Evolutionary conservation across 2,113 vertebrate genomes (phyloP).

Genomic region (Chionodraco myersi): DNA sequence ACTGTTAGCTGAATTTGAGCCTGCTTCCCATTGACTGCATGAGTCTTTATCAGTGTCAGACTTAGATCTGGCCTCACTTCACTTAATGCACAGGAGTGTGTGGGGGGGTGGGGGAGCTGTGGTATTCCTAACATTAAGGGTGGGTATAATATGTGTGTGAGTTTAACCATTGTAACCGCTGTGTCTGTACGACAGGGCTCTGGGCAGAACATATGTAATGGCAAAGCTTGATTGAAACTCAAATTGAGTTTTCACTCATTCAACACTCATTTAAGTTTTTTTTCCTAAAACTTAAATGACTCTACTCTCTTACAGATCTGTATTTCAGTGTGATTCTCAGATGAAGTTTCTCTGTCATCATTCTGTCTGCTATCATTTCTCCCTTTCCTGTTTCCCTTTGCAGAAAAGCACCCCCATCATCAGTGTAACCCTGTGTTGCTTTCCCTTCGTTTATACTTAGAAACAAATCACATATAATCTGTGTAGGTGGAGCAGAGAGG

Average conservation of each 20-base stretch:
- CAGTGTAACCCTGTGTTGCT: background rate
- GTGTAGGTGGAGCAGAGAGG: background rate
- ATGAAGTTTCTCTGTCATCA: conserved; percentile 1
- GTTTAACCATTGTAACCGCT: background rate
- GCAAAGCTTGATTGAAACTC: background rate
- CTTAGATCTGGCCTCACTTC: conserved; percentile 44
- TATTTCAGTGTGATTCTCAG: background rate
- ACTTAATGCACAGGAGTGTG: conserved; percentile 9
- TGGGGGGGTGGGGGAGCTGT: background rate
- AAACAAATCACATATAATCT: background rate
- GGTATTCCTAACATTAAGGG: background rate
- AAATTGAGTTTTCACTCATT: background rate
- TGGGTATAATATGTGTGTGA: background rate
- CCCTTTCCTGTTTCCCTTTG: background rate
- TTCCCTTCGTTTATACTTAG: background rate
- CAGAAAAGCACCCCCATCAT: background rate
- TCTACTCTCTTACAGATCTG: background rate
- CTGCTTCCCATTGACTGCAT: conserved; percentile 45
- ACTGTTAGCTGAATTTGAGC: conserved; percentile 1
- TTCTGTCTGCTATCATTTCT: background rate
- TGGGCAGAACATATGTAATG: background rate
- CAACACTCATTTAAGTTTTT: background rate
- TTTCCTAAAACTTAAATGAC: background rate
- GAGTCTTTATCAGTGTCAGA: conserved; percentile 61
- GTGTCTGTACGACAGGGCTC: background rate